Evolutionary conservation across 2,113 vertebrate genomes (phyloP), one percentile per base, ranked within the genome.

Genomic region (Cacatua alba): DNA sequence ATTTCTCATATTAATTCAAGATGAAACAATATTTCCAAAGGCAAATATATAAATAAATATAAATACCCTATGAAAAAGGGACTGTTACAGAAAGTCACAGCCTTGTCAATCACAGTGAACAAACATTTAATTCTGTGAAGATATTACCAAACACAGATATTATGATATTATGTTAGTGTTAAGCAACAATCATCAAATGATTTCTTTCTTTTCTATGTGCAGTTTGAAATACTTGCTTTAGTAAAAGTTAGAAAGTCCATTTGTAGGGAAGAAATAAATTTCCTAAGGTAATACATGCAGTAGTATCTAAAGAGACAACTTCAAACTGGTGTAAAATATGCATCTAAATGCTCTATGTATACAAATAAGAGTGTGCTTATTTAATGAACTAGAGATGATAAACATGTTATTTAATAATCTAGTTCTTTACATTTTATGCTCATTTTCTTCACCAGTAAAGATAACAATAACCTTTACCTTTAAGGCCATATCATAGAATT

Each of bases 1-100:
- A 78, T 86, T 97, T 97, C 71, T 96, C 86, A 79, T 88, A 88
- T 96, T 94, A 57, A 72, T 93, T 96, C 68, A 96, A 79, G 59
- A 96, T 71, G 62, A 77, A 24, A 82, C 53, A 87, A 62, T 90
- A 51, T 86, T 95, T 91, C 49, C 80, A 87, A 93, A 95, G 90
- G 31, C 28, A 85, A 71, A 88, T 62, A 91, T 80, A 87, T 53
- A n/a, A 49, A 87, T 49, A 96, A 80, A 62, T 51, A 63, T 37
- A 70, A 69, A 76, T 53, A 63, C 3, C n/a, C 35, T 63, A 53
- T 77, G 51, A 83, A 95, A 77, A 71, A 41, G n/a, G 46, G 28
- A 95, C 84, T 72, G 11, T 88, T 94, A 33, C 7, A 87, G 49
- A 29, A 90, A 94, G 15, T 64, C 44, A 64, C 29, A 91, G 29